Evolutionary conservation across 2,888 invertebrate species (phyloP).

Genomic region (Mesorhabditis spiculigera): DNA sequence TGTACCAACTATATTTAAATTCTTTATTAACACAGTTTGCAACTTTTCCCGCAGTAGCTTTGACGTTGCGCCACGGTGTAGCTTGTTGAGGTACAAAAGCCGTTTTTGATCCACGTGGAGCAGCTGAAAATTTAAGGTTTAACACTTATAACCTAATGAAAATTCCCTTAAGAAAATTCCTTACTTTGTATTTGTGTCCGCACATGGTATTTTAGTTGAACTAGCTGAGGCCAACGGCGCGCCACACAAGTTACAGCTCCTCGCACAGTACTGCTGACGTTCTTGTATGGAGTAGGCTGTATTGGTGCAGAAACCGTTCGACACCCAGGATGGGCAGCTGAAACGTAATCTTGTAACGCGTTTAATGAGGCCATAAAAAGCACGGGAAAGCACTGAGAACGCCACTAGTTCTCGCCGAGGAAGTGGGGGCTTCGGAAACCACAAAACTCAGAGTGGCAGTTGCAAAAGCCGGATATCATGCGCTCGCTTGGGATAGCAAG

Average conservation of each 20-base stretch:
- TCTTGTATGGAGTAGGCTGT: not conserved
- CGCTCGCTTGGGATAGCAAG: too few species aligned
- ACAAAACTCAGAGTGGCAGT: too few species aligned
- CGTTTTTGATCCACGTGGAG: constrained; percentile 1
- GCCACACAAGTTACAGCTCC: not conserved
- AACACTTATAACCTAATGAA: too few species aligned
- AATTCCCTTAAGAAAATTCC: too few species aligned
- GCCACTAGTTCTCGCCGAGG: too few species aligned
- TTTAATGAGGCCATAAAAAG: too few species aligned
- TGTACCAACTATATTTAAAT: not conserved
- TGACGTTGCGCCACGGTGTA: not conserved
- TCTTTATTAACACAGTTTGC: not conserved
- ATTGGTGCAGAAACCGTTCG: not conserved
- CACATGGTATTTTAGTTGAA: not conserved
- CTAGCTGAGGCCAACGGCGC: not conserved
- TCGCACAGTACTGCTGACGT: not conserved
- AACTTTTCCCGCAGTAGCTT: not conserved
- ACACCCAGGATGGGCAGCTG: not conserved
- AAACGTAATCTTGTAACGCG: not conserved
- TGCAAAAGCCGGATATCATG: too few species aligned
- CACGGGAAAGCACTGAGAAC: too few species aligned
- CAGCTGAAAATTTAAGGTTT: not conserved
- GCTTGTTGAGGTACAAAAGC: not conserved
- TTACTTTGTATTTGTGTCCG: not conserved
- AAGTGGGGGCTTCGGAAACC: too few species aligned